Evolutionary conservation across 2,797 vertebrate species (phyloP), one percentile per base, ranked within the genome.

Genomic region (Alectoris magna): DNA sequence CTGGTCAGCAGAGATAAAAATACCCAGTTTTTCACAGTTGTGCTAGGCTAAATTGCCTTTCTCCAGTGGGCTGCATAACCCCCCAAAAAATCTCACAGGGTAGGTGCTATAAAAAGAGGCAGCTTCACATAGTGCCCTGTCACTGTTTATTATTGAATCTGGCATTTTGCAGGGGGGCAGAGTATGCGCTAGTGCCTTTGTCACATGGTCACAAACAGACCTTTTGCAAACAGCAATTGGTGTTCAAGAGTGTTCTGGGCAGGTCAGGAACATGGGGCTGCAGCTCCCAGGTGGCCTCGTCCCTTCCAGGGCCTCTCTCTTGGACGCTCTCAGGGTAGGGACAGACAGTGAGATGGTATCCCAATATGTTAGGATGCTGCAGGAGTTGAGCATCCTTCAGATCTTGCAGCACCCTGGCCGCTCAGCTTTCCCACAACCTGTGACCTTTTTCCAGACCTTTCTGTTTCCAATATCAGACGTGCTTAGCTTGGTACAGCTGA

Each of bases 221-320:
- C 11, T 38, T 48, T 29, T 2, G 7, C 59, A 31, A 16, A 3
- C 0, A 1, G 29, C 60, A 8, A 43, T 18, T 22, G 29, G 16
- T 3, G 0, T 2, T 8, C 1, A 11, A 3, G 0, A 43, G 23
- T 4, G 2, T 31, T 14, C 19, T 3, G 1, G 13, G 31, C 44
- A 23, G 43, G 4, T 41, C 48, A 71, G 43, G 38, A 44, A 39
- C 1, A 1, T 4, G 15, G 11, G 11, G 55, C 24, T 56, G 3
- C 79, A 0, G 0, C 46, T 49, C 7, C 15, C 43, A 9, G 21
- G 31, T n/a, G 9, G 59, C 14, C 17, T 85, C 15, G 1, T 55
- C 71, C 69, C 39, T 73, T 81, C 39, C 1, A 1, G 41, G 23
- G 14, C 44, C 31, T n/a, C 53, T 66, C 4, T 1, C 23, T 22